phyloP scores from a whole-genome alignment of 2,797 vertebrate genomes.

The Mastacembelus armatus region DNA sequence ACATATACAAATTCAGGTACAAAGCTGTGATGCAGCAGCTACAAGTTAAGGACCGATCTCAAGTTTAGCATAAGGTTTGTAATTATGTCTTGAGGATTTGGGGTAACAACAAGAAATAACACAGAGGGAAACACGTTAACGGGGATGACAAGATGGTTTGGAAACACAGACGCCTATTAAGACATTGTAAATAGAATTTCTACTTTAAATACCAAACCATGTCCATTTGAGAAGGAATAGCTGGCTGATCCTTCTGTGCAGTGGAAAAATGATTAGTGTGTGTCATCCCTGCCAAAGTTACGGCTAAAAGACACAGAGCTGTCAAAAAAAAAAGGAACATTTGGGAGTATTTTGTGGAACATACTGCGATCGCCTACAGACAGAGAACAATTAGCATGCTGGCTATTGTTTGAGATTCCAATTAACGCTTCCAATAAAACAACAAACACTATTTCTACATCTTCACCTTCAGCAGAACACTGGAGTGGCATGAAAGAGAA shows the following conservation, averaged over 20 bases:
- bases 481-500: background rate
- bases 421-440: background rate
- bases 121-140: no score
- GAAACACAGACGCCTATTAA: no score
- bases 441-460: background rate
- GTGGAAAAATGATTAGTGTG: slow-evolving; percentile 21
- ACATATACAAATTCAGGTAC: no score
- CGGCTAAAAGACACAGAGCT: background rate
- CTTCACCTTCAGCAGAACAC: background rate
- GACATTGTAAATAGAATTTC: slow-evolving; percentile 31
- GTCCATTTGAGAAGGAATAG: slow-evolving; percentile 38
- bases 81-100: no score
- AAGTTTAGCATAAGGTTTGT: no score
- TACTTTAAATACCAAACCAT: slow-evolving; percentile 58
- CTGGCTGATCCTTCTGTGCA: slow-evolving; percentile 28
- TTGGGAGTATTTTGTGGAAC: background rate
- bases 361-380: background rate
- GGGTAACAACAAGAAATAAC: no score
- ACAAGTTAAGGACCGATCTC: no score
- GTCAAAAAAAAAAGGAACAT: background rate
- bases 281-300: background rate
- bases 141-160: no score
- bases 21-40: no score
- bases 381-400: background rate
- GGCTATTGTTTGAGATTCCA: background rate